Conservation (phyloP, 2,888 invertebrate genomes). For the Pseudanteris insignis region DNA sequence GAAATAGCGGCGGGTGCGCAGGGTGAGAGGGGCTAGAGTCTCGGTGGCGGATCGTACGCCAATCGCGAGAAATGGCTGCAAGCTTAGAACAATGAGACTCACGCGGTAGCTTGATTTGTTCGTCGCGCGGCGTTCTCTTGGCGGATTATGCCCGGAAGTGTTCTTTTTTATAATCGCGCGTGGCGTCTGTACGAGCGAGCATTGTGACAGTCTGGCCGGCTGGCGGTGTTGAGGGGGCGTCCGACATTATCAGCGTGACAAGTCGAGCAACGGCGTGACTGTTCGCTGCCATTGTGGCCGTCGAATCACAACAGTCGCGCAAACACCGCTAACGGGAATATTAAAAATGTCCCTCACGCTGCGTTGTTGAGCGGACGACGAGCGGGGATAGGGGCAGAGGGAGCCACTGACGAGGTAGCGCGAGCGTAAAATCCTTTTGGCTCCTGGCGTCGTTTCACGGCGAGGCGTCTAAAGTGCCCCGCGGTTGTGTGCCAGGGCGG, state of each 20-base stretch:
- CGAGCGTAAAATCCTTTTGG: too few relatives aligned
- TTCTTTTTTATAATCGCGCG: conserved; percentile 57
- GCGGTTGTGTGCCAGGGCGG: conserved; percentile 22
- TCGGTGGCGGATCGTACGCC: too few relatives aligned
- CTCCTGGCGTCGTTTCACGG: not conserved
- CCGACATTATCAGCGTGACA: conserved; percentile 41
- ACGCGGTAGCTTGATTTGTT: too few relatives aligned
- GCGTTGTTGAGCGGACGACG: too few relatives aligned
- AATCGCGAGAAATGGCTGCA: too few relatives aligned
- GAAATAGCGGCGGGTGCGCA: too few relatives aligned
- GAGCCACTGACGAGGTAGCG: too few relatives aligned
- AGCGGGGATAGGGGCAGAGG: too few relatives aligned
- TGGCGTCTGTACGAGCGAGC: conserved; percentile 21
- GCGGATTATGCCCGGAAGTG: conserved; percentile 66
- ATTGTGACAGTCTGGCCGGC: conserved; percentile 19
- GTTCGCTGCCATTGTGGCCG: conserved; percentile 44
- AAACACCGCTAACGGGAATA: conserved; percentile 60
- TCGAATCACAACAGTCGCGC: conserved; percentile 56
- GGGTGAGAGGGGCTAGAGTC: too few relatives aligned
- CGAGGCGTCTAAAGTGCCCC: conserved; percentile 10
- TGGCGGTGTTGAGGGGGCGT: conserved; percentile 19
- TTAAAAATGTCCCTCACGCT: conserved; percentile 59
- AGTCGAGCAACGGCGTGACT: conserved; percentile 23
- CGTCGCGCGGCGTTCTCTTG: conserved; percentile 34
- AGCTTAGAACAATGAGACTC: too few relatives aligned